A percentile compares a stretch with the other conserved stretches of the same genome.
These are phyloP conservation scores for Apotomis betuletana DNA, from an alignment of 2,888 invertebrate genomes.

Conservation along the genomic window DNA sequence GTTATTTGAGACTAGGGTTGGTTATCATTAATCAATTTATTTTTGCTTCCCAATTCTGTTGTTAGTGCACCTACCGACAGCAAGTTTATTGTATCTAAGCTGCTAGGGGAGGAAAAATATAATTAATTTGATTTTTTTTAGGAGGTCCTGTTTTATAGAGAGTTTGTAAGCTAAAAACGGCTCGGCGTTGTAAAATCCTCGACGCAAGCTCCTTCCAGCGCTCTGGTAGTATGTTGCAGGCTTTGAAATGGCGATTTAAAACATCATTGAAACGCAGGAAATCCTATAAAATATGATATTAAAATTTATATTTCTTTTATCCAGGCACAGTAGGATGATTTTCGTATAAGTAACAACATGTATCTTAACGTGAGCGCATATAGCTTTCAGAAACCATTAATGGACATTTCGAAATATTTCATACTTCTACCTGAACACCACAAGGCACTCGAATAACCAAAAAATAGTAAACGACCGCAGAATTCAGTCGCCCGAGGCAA, in stretches of 20 bases:
- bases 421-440: background rate
- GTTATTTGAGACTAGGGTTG: constrained; percentile 29
- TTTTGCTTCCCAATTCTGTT: constrained; percentile 32
- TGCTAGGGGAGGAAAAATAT: constrained; percentile 11
- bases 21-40: constrained; percentile 40
- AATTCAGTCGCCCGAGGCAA: constrained; percentile 4
- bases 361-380: background rate
- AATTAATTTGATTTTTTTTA: constrained; percentile 8
- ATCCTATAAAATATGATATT: too few relatives aligned
- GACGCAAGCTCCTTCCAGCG: too few relatives aligned
- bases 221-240: too few relatives aligned
- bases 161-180: too few relatives aligned
- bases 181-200: too few relatives aligned
- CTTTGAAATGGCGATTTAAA: too few relatives aligned
- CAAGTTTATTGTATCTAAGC: constrained; percentile 14
- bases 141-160: background rate
- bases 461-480: constrained; percentile 7
- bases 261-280: too few relatives aligned
- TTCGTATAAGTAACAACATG: too few relatives aligned
- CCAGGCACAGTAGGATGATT: too few relatives aligned
- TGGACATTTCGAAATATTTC: constrained; percentile 2
- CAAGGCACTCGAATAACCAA: constrained; percentile 2
- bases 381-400: background rate
- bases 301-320: too few relatives aligned
- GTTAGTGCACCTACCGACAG: constrained; percentile 12